Evolutionary conservation across 2,113 vertebrate species (phyloP).

Genomic region (Ardeotis arabs): DNA sequence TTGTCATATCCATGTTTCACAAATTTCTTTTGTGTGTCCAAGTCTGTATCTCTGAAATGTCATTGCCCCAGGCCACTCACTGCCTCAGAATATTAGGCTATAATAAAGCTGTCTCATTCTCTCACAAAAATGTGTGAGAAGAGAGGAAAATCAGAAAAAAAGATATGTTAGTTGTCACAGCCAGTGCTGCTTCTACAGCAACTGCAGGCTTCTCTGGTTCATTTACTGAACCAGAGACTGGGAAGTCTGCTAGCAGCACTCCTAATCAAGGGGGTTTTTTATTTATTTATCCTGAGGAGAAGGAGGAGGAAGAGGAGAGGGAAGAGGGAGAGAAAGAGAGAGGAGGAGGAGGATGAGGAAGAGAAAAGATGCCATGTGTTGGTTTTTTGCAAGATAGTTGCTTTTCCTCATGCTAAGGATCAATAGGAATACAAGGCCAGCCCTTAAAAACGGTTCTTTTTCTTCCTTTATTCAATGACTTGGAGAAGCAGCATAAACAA

Average conservation of each 20-base stretch:
- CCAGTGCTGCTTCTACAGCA: background rate
- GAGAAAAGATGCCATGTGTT: background rate
- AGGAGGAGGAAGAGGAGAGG: background rate
- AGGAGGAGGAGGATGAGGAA: background rate
- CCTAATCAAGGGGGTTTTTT: background rate
- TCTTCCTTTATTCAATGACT: background rate
- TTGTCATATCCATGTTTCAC: constrained; percentile 24
- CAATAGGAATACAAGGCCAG: background rate
- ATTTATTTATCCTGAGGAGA: background rate
- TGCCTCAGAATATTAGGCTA: constrained; percentile 39
- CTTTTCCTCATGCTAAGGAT: background rate
- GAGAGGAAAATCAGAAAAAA: constrained; percentile 8
- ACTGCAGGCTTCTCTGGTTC: background rate
- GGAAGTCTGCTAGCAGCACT: background rate
- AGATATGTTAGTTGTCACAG: background rate
- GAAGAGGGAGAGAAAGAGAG: background rate
- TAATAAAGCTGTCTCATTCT: constrained; percentile 54
- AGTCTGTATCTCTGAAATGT: constrained; percentile 41
- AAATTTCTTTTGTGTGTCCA: constrained; percentile 36
- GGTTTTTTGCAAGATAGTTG: background rate
- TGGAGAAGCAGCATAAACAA: background rate
- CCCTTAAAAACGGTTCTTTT: background rate
- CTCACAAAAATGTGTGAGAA: constrained; percentile 38
- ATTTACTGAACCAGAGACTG: constrained; percentile 20
- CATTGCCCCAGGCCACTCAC: constrained; percentile 17